Percentiles rank a stretch among this genome's conserved stretches.
phyloP scores from a whole-genome alignment of 2,797 vertebrate species.

The Tamandua tetradactyla region DNA sequence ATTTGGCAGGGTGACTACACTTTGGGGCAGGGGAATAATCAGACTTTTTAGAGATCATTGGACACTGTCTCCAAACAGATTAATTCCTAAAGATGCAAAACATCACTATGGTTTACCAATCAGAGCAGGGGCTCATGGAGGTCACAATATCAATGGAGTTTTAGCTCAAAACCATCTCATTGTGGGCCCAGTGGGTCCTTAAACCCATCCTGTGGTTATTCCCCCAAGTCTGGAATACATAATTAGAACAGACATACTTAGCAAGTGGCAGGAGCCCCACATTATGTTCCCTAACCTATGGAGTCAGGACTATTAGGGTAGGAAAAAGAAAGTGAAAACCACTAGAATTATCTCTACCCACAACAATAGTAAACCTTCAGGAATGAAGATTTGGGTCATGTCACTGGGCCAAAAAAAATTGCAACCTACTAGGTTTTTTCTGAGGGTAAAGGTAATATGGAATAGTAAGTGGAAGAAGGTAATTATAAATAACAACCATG shows the following conservation, averaged over 20 bases:
- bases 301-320: not conserved
- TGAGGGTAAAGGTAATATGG: not conserved
- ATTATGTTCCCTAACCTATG: not conserved
- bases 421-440: not conserved
- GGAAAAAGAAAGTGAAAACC: not conserved
- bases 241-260: not conserved
- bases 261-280: not conserved
- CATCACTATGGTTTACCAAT: not conserved
- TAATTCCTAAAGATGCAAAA: not conserved
- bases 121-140: not conserved
- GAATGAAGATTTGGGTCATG: not conserved
- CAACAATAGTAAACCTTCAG: not conserved
- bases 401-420: not conserved
- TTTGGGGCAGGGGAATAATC: not conserved
- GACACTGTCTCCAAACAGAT: not conserved
- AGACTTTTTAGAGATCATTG: not conserved
- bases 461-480: not conserved
- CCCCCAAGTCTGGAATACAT: not conserved
- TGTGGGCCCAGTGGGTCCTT: not conserved
- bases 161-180: not conserved
- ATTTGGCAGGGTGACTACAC: not conserved
- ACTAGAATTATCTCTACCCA: not conserved
- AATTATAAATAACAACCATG: not conserved
- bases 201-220: not conserved
- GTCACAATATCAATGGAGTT: not conserved